Base-by-base conservation (phyloP, 2,113 vertebrate species). In the Cnemophilus loriae region DNA sequence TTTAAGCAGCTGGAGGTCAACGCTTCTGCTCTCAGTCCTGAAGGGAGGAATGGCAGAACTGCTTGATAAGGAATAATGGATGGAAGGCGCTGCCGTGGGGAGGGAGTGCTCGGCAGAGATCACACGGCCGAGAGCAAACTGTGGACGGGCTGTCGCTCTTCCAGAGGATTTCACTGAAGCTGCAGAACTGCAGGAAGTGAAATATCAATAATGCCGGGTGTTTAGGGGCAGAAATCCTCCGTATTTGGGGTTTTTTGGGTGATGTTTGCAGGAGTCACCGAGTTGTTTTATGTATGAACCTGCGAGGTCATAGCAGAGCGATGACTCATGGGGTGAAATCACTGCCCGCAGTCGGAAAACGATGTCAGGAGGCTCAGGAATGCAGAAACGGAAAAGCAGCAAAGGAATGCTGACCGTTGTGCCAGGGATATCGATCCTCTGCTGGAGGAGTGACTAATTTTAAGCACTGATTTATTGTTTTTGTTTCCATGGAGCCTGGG, bases 401-500 rank as follows among this genome's bases (percentile, higher is more conserved):
- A 4, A 6, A 81, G 94, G 95, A 95, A 89, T 89, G 90, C 41
- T 0, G 21, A 5, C 70, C 12, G 0, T 42, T 71, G 89, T 65
- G 89, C 87, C 94, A 67, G 88, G 33, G 87, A 69, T 73, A 94
- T 95, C 10, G 87, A 96, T 95, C 89, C 84, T 85, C 13, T 42
- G 67, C 57, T 83, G 93, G 52, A 11, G 46, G 20, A 52, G 37
- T 91, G 89, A 93, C 91, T 93, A 8, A 87, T n/a, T 78, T 49
- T n/a, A 91, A 87, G 68, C n/a, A 2, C 44, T 19, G 33, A 75
- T 69, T 75, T 53, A 24, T 3, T 61, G 49, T 26, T 80, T 76
- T 50, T 24, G 78, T 75, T 50, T 56, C 84, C 61, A 1, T 21
- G 35, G 64, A 44, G 80, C 47, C 55, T 4, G 47, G 84, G 80